A percentile compares a stretch with the other conserved stretches of the same genome.
These are phyloP conservation scores for Drosophila lacicola DNA, from an alignment of 2,888 invertebrate genomes.

Conservation along the genomic window DNA sequence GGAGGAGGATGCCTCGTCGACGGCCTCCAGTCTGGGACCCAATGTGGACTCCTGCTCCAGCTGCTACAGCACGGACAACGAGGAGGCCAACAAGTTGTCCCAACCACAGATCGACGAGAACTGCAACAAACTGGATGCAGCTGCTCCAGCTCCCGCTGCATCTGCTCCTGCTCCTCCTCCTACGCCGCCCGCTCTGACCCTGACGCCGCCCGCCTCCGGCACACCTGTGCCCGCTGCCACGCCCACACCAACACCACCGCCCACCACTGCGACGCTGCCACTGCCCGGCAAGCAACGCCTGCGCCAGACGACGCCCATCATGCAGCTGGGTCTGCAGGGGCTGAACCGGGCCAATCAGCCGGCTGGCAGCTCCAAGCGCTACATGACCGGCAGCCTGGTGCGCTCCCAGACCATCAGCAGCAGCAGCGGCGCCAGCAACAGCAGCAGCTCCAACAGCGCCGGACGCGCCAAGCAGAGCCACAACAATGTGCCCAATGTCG, in stretches of 20 bases:
- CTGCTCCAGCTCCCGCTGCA: slow-evolving; percentile 1
- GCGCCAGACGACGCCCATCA: slow-evolving; percentile 62
- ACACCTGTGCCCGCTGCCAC: slow-evolving; percentile 35
- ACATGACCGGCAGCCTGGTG: slow-evolving; percentile 83
- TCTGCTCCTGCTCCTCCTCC: slow-evolving; percentile 18
- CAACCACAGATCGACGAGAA: slow-evolving; percentile 58
- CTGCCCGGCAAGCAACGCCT: slow-evolving; percentile 55
- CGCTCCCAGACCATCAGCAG: slow-evolving; percentile 83
- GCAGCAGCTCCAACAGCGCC: slow-evolving; percentile 59
- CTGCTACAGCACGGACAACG: slow-evolving; percentile 86
- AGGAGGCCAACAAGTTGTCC: slow-evolving; percentile 62
- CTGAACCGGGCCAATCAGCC: slow-evolving; percentile 59
- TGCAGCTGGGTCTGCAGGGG: slow-evolving; percentile 71
- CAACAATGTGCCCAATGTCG: slow-evolving; percentile 39
- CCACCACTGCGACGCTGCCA: slow-evolving; percentile 50
- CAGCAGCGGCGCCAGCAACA: slow-evolving; percentile 62
- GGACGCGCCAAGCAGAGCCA: slow-evolving; percentile 45
- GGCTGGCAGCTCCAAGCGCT: slow-evolving; percentile 73
- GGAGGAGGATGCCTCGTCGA: slow-evolving; percentile 84
- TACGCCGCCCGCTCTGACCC: slow-evolving; percentile 61
- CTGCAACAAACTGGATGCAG: slow-evolving; percentile 51
- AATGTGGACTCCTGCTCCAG: slow-evolving; percentile 89
- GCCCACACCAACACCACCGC: slow-evolving; percentile 56
- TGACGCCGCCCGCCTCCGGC: slow-evolving; percentile 62
- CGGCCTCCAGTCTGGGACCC: slow-evolving; percentile 89